Percentiles rank a stretch among this genome's conserved stretches.
These are phyloP conservation scores for Lepus timidus DNA, from an alignment of 2,113 vertebrate species.

Conservation along the genomic window DNA sequence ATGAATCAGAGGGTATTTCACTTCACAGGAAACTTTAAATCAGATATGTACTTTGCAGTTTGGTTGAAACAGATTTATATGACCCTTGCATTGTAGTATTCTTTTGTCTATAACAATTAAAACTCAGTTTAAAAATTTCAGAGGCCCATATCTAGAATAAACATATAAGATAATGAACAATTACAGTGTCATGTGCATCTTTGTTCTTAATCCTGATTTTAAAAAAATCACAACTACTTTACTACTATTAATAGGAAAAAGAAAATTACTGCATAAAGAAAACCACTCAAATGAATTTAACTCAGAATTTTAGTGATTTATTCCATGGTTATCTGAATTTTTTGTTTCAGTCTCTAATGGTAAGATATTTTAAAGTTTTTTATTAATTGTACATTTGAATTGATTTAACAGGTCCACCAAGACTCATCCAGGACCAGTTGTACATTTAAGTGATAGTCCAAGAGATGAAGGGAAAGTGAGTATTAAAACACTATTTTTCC, in stretches of 20 bases:
- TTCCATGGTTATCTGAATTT: constrained; percentile 52
- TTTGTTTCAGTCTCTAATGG: constrained; percentile 45
- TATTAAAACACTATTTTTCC: constrained; percentile 66
- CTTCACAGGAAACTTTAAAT: constrained; percentile 61
- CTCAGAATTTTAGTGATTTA: not conserved
- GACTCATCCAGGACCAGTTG: constrained; percentile 98
- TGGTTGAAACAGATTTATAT: constrained; percentile 30
- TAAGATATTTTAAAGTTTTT: constrained; percentile 51
- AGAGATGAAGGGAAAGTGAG: constrained; percentile 99
- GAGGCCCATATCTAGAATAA: not conserved
- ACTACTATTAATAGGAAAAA: not conserved
- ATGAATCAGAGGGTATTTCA: constrained; percentile 52
- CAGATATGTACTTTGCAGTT: constrained; percentile 31
- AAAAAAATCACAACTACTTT: not conserved
- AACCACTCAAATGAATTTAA: constrained; percentile 34
- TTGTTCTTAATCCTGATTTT: constrained; percentile 24
- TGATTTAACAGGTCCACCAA: constrained; percentile 94
- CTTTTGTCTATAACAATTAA: constrained; percentile 22
- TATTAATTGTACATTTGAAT: constrained; percentile 73
- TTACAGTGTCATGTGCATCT: not conserved
- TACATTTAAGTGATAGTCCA: constrained; percentile 98
- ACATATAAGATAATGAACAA: not conserved
- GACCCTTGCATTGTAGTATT: not conserved
- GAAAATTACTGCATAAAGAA: constrained; percentile 23
- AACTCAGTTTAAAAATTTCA: constrained; percentile 48